Evolutionary conservation across 1,140 invertebrate species (phyloP).

Genomic region (Platorchestia sp.): DNA sequence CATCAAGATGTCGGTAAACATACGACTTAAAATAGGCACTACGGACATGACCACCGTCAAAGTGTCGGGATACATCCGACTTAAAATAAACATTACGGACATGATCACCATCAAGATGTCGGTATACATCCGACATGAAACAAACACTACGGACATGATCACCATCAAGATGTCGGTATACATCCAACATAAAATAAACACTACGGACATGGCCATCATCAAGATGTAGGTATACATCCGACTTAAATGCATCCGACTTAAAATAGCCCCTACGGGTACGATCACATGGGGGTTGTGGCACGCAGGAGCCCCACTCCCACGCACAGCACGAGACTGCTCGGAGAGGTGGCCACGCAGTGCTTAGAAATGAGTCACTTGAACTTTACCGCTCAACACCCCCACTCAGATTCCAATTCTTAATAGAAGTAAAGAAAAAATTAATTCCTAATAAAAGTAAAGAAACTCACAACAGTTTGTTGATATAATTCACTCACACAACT

Average conservation of each 20-base stretch:
- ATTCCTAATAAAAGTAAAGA: background rate
- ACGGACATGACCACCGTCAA: too few relatives aligned
- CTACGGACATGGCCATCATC: too few relatives aligned
- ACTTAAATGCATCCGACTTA: background rate
- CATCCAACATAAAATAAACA: background rate
- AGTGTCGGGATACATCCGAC: too few relatives aligned
- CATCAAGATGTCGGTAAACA: too few relatives aligned
- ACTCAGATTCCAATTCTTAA: background rate
- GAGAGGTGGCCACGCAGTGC: background rate
- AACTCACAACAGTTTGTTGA: background rate
- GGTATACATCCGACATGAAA: background rate
- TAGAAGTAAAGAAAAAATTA: background rate
- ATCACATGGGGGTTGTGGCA: background rate
- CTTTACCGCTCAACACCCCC: background rate
- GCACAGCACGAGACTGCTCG: background rate
- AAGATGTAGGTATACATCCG: too few relatives aligned
- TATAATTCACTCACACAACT: background rate
- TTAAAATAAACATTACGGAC: background rate
- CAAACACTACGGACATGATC: too few relatives aligned
- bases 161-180: too few relatives aligned
- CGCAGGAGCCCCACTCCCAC: background rate
- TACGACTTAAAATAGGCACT: too few relatives aligned
- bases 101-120: background rate
- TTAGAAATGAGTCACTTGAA: background rate
- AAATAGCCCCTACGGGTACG: background rate